Percentiles rank a stretch among this genome's conserved stretches.
These are phyloP conservation scores for Tachuris rubrigastra DNA, from an alignment of 2,113 vertebrate species.

Conservation along the genomic window DNA sequence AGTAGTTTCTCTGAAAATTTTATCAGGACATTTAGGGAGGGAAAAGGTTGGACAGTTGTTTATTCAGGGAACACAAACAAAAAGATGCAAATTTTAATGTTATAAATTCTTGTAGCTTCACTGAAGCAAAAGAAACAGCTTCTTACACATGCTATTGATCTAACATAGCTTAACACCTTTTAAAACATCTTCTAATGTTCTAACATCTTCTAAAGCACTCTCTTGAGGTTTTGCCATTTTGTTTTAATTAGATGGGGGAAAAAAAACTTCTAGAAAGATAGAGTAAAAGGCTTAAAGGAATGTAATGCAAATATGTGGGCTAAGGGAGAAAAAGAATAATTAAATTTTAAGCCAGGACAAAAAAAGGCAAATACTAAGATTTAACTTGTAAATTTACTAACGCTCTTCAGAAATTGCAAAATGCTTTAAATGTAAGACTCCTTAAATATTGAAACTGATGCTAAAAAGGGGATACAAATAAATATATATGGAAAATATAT, in stretches of 20 bases:
- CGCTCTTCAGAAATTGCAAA: neutral
- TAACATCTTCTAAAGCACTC: neutral
- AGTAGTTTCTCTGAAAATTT: neutral
- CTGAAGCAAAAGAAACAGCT: neutral
- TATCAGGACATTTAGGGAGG: neutral
- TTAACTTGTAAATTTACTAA: neutral
- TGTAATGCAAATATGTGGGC: neutral
- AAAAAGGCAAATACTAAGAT: neutral
- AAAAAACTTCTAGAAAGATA: neutral
- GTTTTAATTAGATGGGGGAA: neutral
- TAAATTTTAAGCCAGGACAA: neutral
- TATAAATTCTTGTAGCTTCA: neutral
- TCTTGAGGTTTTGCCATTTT: neutral
- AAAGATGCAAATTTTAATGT: neutral
- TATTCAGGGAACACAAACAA: neutral
- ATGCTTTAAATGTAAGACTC: rapidly evolving
- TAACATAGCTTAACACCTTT: neutral
- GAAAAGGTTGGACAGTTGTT: neutral
- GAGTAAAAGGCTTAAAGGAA: neutral
- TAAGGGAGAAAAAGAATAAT: neutral
- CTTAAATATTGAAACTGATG: neutral
- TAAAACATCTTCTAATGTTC: neutral
- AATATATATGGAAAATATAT: neutral
- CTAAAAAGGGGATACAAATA: neutral
- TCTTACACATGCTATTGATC: neutral